These are phyloP conservation scores for Zaprionus vittiger DNA, from an alignment of 1,140 invertebrate species.

Conservation along the genomic window DNA sequence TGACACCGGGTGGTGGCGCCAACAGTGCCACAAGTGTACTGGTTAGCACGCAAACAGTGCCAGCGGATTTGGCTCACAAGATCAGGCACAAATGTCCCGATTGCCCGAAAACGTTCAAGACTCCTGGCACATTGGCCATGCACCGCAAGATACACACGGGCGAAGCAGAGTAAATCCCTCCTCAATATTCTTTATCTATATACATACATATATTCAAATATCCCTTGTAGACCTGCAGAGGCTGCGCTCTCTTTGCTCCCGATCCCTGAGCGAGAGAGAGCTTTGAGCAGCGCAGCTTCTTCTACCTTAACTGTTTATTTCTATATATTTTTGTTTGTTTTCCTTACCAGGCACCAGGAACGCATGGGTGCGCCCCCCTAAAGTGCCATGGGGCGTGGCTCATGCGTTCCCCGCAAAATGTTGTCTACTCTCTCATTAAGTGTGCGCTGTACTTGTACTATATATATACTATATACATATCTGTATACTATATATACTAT, in stretches of 20 bases:
- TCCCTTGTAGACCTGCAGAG: not conserved
- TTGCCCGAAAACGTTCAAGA: conserved; percentile 82
- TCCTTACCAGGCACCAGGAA: conserved; percentile 76
- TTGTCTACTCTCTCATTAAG: conserved; percentile 83
- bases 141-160: conserved; percentile 83
- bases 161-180: conserved; percentile 83
- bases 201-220: not conserved
- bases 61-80: conserved; percentile 70
- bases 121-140: conserved; percentile 80
- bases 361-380: conserved; percentile 86
- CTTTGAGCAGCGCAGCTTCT: too few species aligned
- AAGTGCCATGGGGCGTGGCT: conserved; percentile 88
- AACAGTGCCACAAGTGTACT: conserved; percentile 73
- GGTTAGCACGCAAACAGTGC: conserved; percentile 73
- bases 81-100: conserved; percentile 83
- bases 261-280: too few species aligned
- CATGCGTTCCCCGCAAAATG: conserved; percentile 89
- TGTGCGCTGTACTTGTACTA: conserved; percentile 49
- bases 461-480: conserved; percentile 45
- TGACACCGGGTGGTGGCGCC: conserved; percentile 46
- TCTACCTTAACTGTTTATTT: conserved; percentile 50
- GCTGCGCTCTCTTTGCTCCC: not conserved
- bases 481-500: conserved; percentile 35
- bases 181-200: conserved; percentile 29
- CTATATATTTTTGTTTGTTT: conserved; percentile 73